phyloP scores from a whole-genome alignment of 2,113 vertebrate genomes.

The Orientallactaga bullata region DNA sequence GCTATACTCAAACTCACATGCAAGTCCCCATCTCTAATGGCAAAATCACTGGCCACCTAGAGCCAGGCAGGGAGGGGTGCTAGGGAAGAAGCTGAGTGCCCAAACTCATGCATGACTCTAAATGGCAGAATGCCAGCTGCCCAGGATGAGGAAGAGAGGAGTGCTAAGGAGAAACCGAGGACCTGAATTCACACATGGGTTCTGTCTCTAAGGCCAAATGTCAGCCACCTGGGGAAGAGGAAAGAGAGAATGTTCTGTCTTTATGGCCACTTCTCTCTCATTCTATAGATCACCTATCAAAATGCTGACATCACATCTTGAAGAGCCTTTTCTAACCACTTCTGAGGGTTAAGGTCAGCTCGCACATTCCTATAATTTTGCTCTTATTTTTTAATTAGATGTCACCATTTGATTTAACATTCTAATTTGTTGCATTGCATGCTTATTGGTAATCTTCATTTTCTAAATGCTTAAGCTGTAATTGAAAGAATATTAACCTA shows the following conservation, averaged over 20 bases:
- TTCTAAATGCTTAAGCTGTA: neutral
- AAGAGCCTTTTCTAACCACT: neutral
- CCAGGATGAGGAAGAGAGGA: too few relatives aligned
- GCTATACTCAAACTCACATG: too few relatives aligned
- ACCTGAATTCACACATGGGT: too few relatives aligned
- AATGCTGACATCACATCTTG: neutral
- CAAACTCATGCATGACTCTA: too few relatives aligned
- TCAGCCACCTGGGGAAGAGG: too few relatives aligned
- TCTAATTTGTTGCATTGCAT: neutral
- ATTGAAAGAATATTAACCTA: neutral
- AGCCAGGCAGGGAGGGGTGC: too few relatives aligned
- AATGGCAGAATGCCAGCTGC: too few relatives aligned
- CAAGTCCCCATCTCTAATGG: too few relatives aligned
- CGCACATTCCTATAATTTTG: neutral
- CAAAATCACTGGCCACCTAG: too few relatives aligned
- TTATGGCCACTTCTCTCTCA: neutral
- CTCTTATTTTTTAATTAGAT: neutral
- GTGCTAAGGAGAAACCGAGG: too few relatives aligned
- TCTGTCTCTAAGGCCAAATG: too few relatives aligned
- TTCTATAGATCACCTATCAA: neutral
- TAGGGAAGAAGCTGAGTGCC: too few relatives aligned
- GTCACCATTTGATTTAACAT: neutral
- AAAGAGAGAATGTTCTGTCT: neutral
- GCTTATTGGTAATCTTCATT: neutral
- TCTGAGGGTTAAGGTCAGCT: neutral